A percentile compares a stretch with the other conserved stretches of the same genome.
phyloP scores from a whole-genome alignment of 2,888 invertebrate genomes.

The Nephrotoma appendiculata region DNA sequence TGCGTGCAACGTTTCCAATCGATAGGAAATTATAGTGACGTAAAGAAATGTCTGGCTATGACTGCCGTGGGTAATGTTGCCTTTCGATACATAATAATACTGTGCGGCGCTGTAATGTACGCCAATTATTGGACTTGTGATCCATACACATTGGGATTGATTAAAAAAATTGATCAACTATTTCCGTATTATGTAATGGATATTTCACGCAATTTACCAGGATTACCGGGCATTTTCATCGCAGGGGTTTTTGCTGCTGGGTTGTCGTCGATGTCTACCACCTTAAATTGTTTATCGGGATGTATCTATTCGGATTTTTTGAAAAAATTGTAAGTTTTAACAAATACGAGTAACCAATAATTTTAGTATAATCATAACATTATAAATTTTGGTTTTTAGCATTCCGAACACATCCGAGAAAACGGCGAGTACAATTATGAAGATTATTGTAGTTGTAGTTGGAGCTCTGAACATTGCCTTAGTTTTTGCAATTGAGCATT shows the following conservation, averaged over 20 bases:
- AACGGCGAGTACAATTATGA: slow-evolving; percentile 18
- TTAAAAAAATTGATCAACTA: slow-evolving; percentile 42
- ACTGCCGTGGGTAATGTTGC: slow-evolving; percentile 36
- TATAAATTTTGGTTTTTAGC: not conserved
- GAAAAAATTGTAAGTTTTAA: slow-evolving; percentile 16
- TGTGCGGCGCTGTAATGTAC: slow-evolving; percentile 46
- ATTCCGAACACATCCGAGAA: slow-evolving; percentile 26
- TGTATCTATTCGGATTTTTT: slow-evolving; percentile 51
- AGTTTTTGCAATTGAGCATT: slow-evolving; percentile 43
- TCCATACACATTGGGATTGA: slow-evolving; percentile 40
- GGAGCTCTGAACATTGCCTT: slow-evolving; percentile 16
- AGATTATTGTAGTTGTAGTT: slow-evolving; percentile 14
- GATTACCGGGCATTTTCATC: slow-evolving; percentile 59
- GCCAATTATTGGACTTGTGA: slow-evolving; percentile 51
- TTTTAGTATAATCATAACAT: not conserved
- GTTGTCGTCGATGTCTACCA: slow-evolving; percentile 47
- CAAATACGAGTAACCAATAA: not conserved
- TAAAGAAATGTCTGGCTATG: slow-evolving; percentile 21
- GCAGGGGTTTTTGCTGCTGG: slow-evolving; percentile 62
- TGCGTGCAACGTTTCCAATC: slow-evolving; percentile 45
- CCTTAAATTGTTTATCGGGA: slow-evolving; percentile 45
- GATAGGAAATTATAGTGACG: slow-evolving; percentile 39
- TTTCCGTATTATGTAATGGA: slow-evolving; percentile 61
- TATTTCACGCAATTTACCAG: slow-evolving; percentile 48
- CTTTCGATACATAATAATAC: slow-evolving; percentile 40